Conservation (phyloP, 2,888 invertebrate species). For the Oithona nana region DNA sequence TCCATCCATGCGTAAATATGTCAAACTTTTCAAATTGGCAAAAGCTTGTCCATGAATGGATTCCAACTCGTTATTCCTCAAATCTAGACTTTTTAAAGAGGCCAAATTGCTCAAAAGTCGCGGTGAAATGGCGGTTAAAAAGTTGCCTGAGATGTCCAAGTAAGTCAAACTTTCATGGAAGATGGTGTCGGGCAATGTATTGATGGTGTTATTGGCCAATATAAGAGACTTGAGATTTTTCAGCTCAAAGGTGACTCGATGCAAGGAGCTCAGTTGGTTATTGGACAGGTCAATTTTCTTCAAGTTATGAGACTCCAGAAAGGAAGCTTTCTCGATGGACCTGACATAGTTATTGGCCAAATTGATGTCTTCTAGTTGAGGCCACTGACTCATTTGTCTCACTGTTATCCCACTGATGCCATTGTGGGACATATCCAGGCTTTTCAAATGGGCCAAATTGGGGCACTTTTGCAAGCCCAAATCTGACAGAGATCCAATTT, state of each 20-base stretch:
- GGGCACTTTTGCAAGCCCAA: not conserved
- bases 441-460: not conserved
- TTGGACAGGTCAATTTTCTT: not conserved
- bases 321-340: constrained; percentile 53
- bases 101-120: constrained; percentile 55
- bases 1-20: constrained; percentile 64
- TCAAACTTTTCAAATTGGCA: constrained; percentile 39
- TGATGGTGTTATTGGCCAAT: constrained; percentile 24
- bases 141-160: constrained; percentile 58
- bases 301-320: constrained; percentile 44
- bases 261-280: constrained; percentile 46
- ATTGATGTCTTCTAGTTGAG: not conserved
- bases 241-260: constrained; percentile 48
- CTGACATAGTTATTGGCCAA: constrained; percentile 50
- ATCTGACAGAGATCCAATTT: constrained; percentile 30
- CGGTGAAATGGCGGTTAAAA: constrained; percentile 50
- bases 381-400: not conserved
- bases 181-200: constrained; percentile 40
- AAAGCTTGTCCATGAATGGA: constrained; percentile 43
- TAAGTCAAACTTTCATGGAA: constrained; percentile 55
- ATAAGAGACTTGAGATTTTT: constrained; percentile 31
- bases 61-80: constrained; percentile 65
- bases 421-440: not conserved
- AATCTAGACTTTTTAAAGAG: constrained; percentile 66
- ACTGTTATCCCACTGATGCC: not conserved